A percentile compares a stretch with the other conserved stretches of the same genome.
Evolutionary conservation across 2,888 invertebrate genomes (phyloP).

Genomic region (Pollenia angustigena): DNA sequence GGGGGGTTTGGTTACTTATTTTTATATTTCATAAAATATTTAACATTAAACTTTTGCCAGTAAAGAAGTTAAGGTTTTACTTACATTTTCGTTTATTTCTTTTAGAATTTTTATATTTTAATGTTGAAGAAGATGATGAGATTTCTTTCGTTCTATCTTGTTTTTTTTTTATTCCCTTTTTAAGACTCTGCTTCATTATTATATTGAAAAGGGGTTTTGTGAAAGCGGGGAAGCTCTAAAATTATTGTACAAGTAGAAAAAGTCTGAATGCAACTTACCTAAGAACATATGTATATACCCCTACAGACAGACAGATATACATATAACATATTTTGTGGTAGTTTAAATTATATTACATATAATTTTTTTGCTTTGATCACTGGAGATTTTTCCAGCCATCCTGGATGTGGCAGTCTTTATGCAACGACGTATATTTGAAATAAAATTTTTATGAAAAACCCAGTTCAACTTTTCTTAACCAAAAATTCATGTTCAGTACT

Average conservation of each 20-base stretch:
- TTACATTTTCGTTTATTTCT: slow-evolving; percentile 36
- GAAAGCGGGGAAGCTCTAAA: not conserved
- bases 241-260: not conserved
- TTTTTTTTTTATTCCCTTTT: slow-evolving; percentile 41
- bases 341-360: slow-evolving; percentile 30
- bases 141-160: slow-evolving; percentile 47
- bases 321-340: slow-evolving; percentile 17
- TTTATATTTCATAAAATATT: slow-evolving; percentile 70
- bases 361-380: slow-evolving; percentile 45
- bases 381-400: slow-evolving; percentile 20
- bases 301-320: not conserved
- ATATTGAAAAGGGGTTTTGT: slow-evolving; percentile 41
- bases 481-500: slow-evolving; percentile 31
- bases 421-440: slow-evolving; percentile 23
- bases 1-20: slow-evolving; percentile 19
- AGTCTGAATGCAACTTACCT: slow-evolving; percentile 40
- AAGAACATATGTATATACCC: slow-evolving; percentile 25
- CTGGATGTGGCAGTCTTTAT: not conserved
- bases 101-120: slow-evolving; percentile 21
- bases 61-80: slow-evolving; percentile 22
- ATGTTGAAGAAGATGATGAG: slow-evolving; percentile 66
- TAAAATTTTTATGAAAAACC: not conserved
- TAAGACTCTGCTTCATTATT: slow-evolving; percentile 27
- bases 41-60: slow-evolving; percentile 67
- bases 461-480: not conserved